Base-by-base conservation (phyloP, 1,140 invertebrate species). In the Caenorhabditis brenneri region DNA sequence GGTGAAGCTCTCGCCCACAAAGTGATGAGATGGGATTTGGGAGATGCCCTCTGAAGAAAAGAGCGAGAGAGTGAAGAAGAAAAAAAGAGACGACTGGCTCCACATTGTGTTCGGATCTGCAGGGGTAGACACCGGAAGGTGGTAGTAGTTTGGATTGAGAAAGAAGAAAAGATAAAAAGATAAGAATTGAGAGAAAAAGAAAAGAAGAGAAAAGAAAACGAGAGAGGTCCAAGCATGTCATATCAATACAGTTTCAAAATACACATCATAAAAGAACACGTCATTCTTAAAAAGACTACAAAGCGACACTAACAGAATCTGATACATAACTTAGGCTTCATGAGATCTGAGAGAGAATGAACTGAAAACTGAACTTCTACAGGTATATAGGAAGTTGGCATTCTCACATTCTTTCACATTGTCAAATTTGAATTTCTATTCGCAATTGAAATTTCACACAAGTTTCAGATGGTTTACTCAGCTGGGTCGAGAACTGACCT, bases 61-160 rank as follows among this genome's bases (percentile, higher is more conserved):
- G 19, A 31, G 29, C 24, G 53, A 58, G 55, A n/a, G n/a, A n/a
- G n/a, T n/a, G n/a, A n/a, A n/a, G n/a, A 22, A 65, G 31, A 65
- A 31, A 39, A 27, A 29, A 24, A 58, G 22, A 7, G 7, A 58
- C 7, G 27, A 16, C 58, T 39, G 29, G 29, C 29, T 33, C 31
- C 33, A 7, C 31, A 65, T 42, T 74, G 65, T 42, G 65, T 74
- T 74, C 65, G 65, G 65, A 74, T 74, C n/a, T 65, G 29, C 16
- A 15, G 48, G 48, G 36, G 3, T 36, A 39, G 65, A 74, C 36
- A 74, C 65, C 36, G 65, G 65, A 74, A 74, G 58, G 58, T 36
- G 58, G 58, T 36, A 36, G 16, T 65, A 7, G n/a, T n/a, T n/a
- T 15, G 31, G 58, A 36, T 19, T n/a, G 2, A n/a, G n/a, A 7